These are phyloP conservation scores for Nyctibius grandis DNA, from an alignment of 2,797 vertebrate genomes.

Conservation along the genomic window DNA sequence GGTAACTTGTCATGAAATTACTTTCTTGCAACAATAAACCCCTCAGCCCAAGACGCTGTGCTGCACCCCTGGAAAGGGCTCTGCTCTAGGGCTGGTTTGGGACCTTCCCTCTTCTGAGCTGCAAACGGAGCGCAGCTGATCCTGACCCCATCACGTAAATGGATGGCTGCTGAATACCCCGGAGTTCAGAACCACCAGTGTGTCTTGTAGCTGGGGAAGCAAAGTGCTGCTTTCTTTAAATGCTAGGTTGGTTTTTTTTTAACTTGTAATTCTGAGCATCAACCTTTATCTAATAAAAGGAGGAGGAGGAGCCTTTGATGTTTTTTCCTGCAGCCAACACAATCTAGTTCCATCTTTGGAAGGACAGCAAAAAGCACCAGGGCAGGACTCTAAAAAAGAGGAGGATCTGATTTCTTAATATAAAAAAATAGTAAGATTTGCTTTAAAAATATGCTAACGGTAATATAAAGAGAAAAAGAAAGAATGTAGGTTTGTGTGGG, in stretches of 20 bases:
- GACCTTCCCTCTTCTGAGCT: not conserved
- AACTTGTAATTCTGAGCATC: not conserved
- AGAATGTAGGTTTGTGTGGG: slow-evolving; percentile 56
- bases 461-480: not conserved
- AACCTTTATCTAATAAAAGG: not conserved
- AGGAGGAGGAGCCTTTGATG: not conserved
- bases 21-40: not conserved
- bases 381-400: not conserved
- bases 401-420: not conserved
- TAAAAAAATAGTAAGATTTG: not conserved
- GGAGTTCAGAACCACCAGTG: not conserved
- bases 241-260: not conserved
- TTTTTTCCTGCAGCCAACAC: not conserved
- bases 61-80: not conserved
- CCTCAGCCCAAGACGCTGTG: too few species aligned
- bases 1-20: not conserved
- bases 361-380: not conserved
- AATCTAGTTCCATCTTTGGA: not conserved
- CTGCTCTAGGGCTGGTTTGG: not conserved
- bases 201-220: not conserved
- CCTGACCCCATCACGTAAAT: not conserved
- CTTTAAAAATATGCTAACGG: not conserved
- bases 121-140: not conserved
- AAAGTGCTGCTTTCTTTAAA: not conserved
- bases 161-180: not conserved